phyloP scores from a whole-genome alignment of 37 sponge, comb jelly and placozoan species.

The Aplysina aerophoba region DNA sequence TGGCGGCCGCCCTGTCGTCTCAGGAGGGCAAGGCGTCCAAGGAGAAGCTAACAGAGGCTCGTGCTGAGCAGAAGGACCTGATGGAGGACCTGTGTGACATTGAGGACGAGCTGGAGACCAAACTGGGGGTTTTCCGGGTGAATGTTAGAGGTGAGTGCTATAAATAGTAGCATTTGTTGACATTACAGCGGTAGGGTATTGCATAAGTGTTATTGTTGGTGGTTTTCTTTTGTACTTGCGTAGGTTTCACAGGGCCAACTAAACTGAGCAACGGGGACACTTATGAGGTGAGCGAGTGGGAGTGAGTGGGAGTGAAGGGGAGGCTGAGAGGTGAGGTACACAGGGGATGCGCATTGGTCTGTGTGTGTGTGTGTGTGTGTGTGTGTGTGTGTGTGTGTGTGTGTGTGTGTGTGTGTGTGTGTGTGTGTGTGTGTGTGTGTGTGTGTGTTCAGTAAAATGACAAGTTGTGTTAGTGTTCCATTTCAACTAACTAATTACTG shows the following conservation, averaged over 20 bases:
- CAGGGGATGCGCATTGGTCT: not conserved
- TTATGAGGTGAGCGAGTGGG: not conserved
- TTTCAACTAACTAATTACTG: no score
- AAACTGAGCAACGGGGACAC: slow-evolving; percentile 19
- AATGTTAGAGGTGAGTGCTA: slow-evolving; percentile 57
- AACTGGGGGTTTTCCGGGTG: slow-evolving; percentile 77
- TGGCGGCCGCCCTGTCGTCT: slow-evolving; percentile 66
- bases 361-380: slow-evolving; percentile 15
- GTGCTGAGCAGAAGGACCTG: slow-evolving; percentile 74
- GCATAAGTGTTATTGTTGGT: not conserved
- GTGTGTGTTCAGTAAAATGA: no score
- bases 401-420: no score
- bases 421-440: no score
- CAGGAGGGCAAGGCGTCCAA: slow-evolving; percentile 62
- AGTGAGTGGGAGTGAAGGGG: slow-evolving; percentile 14
- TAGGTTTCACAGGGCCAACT: slow-evolving; percentile 8
- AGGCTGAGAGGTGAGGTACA: no score
- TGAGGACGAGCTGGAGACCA: slow-evolving; percentile 81
- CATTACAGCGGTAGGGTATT: not conserved
- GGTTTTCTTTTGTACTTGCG: not conserved
- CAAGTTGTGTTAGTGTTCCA: no score
- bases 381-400: not conserved
- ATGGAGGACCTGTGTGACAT: slow-evolving; percentile 80
- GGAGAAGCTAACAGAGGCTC: slow-evolving; percentile 61
- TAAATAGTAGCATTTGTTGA: not conserved